Percentiles rank a stretch among this genome's conserved stretches.
phyloP scores from a whole-genome alignment of 2,113 vertebrate genomes.

The Chascanopsetta lugubris region DNA sequence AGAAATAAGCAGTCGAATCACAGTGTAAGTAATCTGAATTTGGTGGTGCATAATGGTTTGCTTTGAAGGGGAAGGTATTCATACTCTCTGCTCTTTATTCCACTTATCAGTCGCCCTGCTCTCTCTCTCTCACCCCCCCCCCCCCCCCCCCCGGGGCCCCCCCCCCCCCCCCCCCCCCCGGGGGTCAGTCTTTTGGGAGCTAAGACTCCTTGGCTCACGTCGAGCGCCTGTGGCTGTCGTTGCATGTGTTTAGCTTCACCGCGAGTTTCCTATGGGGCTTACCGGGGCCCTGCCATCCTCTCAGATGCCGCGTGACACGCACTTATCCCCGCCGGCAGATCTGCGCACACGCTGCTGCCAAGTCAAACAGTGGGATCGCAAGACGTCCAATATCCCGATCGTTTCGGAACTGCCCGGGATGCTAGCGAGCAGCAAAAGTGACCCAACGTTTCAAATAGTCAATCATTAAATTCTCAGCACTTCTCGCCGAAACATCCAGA shows the following conservation, averaged over 20 bases:
- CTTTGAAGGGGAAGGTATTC: constrained; percentile 71
- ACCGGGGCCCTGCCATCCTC: constrained; percentile 67
- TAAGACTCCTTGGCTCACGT: constrained; percentile 68
- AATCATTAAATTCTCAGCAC: constrained; percentile 80
- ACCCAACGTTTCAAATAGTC: constrained; percentile 80
- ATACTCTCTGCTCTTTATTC: constrained; percentile 65
- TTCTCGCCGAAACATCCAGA: constrained; percentile 75
- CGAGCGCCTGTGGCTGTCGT: constrained; percentile 74
- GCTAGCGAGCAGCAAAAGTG: too few species aligned
- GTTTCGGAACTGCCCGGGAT: too few species aligned
- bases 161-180: too few species aligned
- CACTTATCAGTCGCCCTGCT: constrained; percentile 68
- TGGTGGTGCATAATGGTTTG: constrained; percentile 65
- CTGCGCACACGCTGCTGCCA: constrained; percentile 68
- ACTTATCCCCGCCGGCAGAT: constrained; percentile 76
- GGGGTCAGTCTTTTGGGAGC: constrained; percentile 67
- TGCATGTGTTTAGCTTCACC: constrained; percentile 81
- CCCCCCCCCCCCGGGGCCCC: too few species aligned
- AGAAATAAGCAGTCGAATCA: constrained; percentile 65
- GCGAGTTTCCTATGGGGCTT: constrained; percentile 79
- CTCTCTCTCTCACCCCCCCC: too few species aligned
- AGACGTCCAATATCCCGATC: constrained; percentile 78
- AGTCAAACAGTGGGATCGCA: constrained; percentile 80
- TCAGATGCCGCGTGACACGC: constrained; percentile 77
- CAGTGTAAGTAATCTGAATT: constrained; percentile 68